phyloP scores from a whole-genome alignment of 1,140 invertebrate species.

The Centruroides sculpturatus region DNA sequence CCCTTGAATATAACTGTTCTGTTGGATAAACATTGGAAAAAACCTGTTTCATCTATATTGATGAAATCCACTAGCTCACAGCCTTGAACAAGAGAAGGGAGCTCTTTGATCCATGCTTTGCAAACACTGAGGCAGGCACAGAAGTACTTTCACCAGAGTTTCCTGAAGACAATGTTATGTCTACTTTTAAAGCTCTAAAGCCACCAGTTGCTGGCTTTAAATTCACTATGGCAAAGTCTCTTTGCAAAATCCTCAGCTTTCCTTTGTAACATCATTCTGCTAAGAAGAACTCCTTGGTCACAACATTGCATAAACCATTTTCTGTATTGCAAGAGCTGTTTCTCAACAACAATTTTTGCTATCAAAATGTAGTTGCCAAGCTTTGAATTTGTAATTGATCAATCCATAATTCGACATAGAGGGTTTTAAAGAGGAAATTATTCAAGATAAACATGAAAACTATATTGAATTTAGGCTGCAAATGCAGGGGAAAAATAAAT shows the following conservation, averaged over 20 bases:
- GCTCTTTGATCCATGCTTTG: background rate
- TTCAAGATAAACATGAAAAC: too few relatives aligned
- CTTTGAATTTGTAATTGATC: too few relatives aligned
- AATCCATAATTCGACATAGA: too few relatives aligned
- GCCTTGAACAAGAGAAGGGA: background rate
- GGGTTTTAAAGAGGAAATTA: too few relatives aligned
- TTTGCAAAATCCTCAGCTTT: background rate
- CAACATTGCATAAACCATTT: background rate
- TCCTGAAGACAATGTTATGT: background rate
- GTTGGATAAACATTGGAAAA: background rate
- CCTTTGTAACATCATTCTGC: background rate
- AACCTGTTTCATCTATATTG: constrained; percentile 2
- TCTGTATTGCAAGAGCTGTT: too few relatives aligned
- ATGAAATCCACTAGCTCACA: background rate
- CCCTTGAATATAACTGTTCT: background rate
- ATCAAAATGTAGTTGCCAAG: too few relatives aligned
- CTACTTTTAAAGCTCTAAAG: background rate
- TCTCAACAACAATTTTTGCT: too few relatives aligned
- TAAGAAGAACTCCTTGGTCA: background rate
- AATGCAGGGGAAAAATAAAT: too few relatives aligned
- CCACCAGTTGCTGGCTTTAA: constrained; percentile 1
- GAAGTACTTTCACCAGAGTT: background rate
- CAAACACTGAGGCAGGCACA: background rate
- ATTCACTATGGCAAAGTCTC: background rate
- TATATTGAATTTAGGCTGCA: too few relatives aligned